A percentile compares a stretch with the other conserved stretches of the same genome.
These are phyloP conservation scores for Paguma larvata DNA, from an alignment of 2,797 vertebrate genomes.

Conservation along the genomic window DNA sequence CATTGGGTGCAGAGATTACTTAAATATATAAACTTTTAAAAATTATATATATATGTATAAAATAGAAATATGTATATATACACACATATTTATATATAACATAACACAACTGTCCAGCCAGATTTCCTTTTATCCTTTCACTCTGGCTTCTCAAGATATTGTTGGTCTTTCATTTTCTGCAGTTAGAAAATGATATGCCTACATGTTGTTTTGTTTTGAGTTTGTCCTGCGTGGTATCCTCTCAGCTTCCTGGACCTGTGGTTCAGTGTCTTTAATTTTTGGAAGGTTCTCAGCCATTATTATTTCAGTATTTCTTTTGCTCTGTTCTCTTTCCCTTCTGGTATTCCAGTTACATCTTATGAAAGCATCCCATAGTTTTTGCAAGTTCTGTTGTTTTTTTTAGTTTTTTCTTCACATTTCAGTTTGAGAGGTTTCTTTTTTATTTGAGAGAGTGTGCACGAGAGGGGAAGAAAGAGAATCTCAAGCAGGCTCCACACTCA, in stretches of 20 bases:
- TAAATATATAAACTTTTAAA: no score
- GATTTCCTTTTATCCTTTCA: background rate
- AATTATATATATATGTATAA: no score
- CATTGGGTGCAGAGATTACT: no score
- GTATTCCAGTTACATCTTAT: background rate
- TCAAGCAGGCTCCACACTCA: no score
- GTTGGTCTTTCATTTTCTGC: background rate
- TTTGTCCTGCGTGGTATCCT: background rate
- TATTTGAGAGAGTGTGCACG: no score
- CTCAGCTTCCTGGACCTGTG: background rate
- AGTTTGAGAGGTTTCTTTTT: background rate
- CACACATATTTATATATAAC: no score
- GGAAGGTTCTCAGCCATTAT: slow-evolving; percentile 23
- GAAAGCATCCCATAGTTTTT: background rate
- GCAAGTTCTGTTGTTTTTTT: background rate
- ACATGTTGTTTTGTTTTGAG: background rate
- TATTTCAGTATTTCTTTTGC: background rate
- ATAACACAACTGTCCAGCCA: no score
- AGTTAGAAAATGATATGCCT: background rate
- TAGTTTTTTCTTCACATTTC: slow-evolving; percentile 33
- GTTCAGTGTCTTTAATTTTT: slow-evolving; percentile 31
- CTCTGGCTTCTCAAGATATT: background rate
- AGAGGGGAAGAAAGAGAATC: no score
- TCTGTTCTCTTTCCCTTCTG: background rate
- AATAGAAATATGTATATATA: no score